Percentiles rank a stretch among this genome's conserved stretches.
These are phyloP conservation scores for Cylindroiulus punctatus DNA, from an alignment of 2,888 invertebrate genomes.

Conservation along the genomic window DNA sequence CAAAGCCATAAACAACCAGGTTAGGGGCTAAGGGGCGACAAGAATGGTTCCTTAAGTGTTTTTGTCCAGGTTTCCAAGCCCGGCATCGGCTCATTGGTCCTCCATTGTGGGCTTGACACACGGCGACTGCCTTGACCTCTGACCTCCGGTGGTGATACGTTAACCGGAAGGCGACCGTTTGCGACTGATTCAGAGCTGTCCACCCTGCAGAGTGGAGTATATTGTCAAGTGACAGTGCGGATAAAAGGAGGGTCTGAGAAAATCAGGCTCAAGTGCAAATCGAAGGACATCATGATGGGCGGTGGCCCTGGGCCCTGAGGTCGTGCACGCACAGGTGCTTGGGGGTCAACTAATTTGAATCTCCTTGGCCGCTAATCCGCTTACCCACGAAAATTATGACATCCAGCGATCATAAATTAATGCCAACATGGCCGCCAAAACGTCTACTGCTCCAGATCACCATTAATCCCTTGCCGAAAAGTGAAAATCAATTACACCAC, in stretches of 20 bases:
- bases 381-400: slow-evolving; percentile 34
- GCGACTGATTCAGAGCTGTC: background rate
- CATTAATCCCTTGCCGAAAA: background rate
- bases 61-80: background rate
- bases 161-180: background rate
- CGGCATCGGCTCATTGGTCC: background rate
- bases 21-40: background rate
- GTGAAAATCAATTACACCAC: background rate
- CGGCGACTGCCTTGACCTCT: background rate
- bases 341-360: background rate
- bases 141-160: background rate
- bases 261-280: background rate
- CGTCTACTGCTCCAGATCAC: background rate
- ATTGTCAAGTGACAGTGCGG: background rate
- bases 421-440: slow-evolving; percentile 35
- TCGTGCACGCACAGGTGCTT: background rate
- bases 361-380: background rate
- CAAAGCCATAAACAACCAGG: background rate
- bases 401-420: background rate
- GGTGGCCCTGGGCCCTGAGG: background rate
- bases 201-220: background rate
- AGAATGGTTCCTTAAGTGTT: background rate
- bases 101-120: slow-evolving; percentile 40
- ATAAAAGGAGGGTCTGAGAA: background rate
- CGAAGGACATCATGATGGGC: background rate